Percentiles rank a stretch among this genome's conserved stretches.
Evolutionary conservation across 2,888 invertebrate species (phyloP).

Genomic region (Ischnura elegans): DNA sequence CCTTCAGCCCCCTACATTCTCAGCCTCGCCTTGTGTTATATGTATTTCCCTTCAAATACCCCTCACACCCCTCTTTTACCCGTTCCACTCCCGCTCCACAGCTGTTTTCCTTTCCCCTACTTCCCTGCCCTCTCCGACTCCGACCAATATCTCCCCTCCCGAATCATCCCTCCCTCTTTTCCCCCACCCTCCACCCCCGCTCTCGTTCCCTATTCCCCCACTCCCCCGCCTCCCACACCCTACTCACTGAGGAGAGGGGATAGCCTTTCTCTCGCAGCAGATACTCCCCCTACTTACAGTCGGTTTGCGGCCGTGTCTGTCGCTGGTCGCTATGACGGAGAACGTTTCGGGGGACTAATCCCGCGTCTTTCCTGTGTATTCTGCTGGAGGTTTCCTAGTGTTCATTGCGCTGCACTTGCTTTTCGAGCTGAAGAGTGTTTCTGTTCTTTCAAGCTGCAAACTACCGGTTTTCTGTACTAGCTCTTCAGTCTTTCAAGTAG

Average conservation of each 20-base stretch:
- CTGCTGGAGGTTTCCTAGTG: not conserved
- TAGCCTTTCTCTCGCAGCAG: not conserved
- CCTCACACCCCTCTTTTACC: not conserved
- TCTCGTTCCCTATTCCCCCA: not conserved
- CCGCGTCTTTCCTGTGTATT: not conserved
- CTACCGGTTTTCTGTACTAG: too few species aligned
- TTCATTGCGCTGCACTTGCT: not conserved
- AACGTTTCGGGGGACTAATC: not conserved
- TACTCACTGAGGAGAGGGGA: not conserved
- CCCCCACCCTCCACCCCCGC: not conserved
- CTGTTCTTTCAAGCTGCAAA: not conserved
- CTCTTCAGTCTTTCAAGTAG: too few species aligned
- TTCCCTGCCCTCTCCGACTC: not conserved
- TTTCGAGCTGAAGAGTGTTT: not conserved
- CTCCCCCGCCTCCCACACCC: too few species aligned
- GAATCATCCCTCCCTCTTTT: not conserved
- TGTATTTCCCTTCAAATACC: not conserved
- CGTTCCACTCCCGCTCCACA: not conserved
- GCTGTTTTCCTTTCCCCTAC: not conserved
- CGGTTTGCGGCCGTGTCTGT: not conserved
- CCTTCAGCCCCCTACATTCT: not conserved
- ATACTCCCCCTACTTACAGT: not conserved
- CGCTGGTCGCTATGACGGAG: not conserved
- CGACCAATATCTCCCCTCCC: not conserved
- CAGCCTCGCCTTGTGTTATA: not conserved